Conservation (phyloP, 2,797 vertebrate species). For the Sebastes kiyomatsui region DNA sequence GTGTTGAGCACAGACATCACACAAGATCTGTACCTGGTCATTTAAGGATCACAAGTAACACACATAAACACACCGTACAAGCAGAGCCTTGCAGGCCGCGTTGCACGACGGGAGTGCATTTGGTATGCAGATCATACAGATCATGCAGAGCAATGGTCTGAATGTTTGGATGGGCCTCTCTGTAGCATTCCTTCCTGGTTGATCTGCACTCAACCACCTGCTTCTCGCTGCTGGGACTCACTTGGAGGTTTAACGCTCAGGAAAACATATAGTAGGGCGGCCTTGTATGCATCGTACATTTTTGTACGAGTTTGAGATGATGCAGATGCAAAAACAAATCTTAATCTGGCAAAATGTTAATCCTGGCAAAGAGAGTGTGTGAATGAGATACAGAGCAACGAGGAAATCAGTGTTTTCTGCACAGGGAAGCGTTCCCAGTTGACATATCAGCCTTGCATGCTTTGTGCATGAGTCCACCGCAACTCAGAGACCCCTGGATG, state of each 20-base stretch:
- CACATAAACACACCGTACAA: constrained; percentile 29
- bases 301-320: background rate
- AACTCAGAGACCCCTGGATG: constrained; percentile 54
- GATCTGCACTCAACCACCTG: constrained; percentile 61
- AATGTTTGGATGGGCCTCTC: constrained; percentile 71
- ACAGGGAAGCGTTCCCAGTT: constrained; percentile 38
- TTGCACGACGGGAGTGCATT: constrained; percentile 27
- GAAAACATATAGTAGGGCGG: background rate
- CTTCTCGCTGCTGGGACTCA: constrained; percentile 43
- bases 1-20: constrained; percentile 39
- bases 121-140: constrained; percentile 43
- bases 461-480: constrained; percentile 63
- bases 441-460: constrained; percentile 61
- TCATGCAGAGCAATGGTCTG: constrained; percentile 44
- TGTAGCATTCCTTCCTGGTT: constrained; percentile 62
- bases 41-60: constrained; percentile 59
- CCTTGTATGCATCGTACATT: background rate
- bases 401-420: constrained; percentile 38
- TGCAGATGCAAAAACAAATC: background rate
- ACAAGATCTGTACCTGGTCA: constrained; percentile 8
- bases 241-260: constrained; percentile 23
- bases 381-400: constrained; percentile 8
- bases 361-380: background rate
- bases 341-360: background rate
- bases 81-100: constrained; percentile 10